phyloP scores from a whole-genome alignment of 2,888 invertebrate genomes.

The Noctua janthina region DNA sequence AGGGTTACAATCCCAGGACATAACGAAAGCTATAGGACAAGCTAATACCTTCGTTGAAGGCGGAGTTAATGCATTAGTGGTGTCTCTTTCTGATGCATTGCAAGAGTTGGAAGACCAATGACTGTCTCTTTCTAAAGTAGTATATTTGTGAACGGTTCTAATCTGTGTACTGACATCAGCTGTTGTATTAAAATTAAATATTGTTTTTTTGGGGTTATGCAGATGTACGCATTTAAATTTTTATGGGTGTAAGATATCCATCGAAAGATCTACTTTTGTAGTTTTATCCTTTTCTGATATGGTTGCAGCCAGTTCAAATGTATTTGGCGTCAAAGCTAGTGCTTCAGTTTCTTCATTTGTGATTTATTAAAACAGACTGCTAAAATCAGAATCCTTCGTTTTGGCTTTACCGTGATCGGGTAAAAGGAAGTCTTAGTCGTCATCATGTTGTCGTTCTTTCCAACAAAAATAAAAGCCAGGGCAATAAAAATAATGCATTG shows the following conservation, averaged over 20 bases:
- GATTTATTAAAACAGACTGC: background rate
- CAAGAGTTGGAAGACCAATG: background rate
- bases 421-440: background rate
- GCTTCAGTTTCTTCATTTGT: background rate
- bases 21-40: slow-evolving; percentile 22
- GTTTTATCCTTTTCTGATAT: background rate
- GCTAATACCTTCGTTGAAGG: slow-evolving; percentile 5
- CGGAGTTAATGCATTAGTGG: slow-evolving; percentile 3
- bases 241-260: background rate
- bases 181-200: background rate
- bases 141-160: slow-evolving; percentile 8
- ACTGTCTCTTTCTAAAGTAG: slow-evolving; percentile 6
- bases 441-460: background rate
- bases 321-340: background rate
- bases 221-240: background rate
- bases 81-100: slow-evolving; percentile 15
- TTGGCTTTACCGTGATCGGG: background rate
- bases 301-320: background rate
- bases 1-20: slow-evolving; percentile 36
- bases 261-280: background rate
- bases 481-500: background rate
- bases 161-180: background rate
- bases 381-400: background rate
- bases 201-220: background rate
- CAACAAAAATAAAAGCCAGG: background rate